Percentiles rank a stretch among this genome's conserved stretches.
These are phyloP conservation scores for Margarornis squamiger DNA, from an alignment of 2,797 vertebrate species.

Conservation along the genomic window DNA sequence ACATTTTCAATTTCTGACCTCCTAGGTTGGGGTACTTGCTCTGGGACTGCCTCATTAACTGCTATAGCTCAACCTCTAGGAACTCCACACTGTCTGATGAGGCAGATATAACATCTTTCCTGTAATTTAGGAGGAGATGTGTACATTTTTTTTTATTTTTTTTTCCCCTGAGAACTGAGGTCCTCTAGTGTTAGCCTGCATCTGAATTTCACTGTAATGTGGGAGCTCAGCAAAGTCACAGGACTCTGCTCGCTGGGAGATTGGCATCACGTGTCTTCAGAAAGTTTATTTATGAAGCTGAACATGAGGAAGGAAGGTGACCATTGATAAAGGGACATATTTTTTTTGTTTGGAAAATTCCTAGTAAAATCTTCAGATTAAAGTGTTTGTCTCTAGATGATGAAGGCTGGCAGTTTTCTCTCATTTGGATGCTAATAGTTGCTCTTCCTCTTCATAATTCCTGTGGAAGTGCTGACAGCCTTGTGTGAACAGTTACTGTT, in stretches of 20 bases:
- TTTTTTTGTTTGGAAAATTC: slow-evolving; percentile 4
- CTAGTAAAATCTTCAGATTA: slow-evolving; percentile 22
- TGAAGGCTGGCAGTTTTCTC: slow-evolving; percentile 36
- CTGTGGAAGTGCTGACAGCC: slow-evolving; percentile 22
- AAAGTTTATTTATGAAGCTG: neutral
- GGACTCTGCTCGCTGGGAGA: neutral
- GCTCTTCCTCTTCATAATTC: neutral
- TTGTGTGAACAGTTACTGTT: neutral
- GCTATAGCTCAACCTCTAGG: slow-evolving; percentile 50
- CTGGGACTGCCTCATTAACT: slow-evolving; percentile 61
- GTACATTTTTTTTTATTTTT: neutral
- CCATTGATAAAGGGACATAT: neutral
- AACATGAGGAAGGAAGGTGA: neutral
- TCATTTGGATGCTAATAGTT: neutral
- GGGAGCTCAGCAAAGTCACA: neutral
- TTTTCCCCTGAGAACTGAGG: neutral
- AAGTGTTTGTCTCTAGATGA: neutral
- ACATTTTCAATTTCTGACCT: slow-evolving; percentile 52
- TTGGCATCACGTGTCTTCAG: neutral
- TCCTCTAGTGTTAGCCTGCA: neutral
- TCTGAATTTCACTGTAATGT: slow-evolving; percentile 27
- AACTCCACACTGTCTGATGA: slow-evolving; percentile 28
- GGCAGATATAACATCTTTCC: neutral
- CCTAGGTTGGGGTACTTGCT: slow-evolving; percentile 30
- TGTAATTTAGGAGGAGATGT: slow-evolving; percentile 38